A percentile compares a stretch with the other conserved stretches of the same genome.
Evolutionary conservation across 2,113 vertebrate species (phyloP).

Genomic region (Cygnus atratus): DNA sequence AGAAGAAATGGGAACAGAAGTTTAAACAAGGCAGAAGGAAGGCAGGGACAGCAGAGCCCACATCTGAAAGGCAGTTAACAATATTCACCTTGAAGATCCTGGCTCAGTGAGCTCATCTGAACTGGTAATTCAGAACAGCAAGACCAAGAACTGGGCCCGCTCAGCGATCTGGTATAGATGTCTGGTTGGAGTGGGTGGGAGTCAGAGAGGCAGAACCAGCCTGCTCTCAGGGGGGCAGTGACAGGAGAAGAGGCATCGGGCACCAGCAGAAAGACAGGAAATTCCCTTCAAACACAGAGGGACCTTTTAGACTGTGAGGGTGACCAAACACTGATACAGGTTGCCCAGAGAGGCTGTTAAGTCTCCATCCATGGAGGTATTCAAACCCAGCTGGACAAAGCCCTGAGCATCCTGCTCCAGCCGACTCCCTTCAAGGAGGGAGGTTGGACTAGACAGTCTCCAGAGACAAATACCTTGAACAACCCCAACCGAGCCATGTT

Average conservation of each 20-base stretch:
- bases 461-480: not conserved
- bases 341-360: not conserved
- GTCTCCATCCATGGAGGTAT: not conserved
- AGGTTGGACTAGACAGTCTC: not conserved
- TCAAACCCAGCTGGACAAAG: not conserved
- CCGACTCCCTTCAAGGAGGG: not conserved
- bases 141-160: not conserved
- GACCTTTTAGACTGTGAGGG: accelerated
- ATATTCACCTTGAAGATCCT: not conserved
- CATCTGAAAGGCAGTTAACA: not conserved
- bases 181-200: not conserved
- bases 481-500: not conserved
- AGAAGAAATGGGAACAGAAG: not conserved
- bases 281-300: not conserved
- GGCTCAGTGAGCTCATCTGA: not conserved
- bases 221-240: not conserved
- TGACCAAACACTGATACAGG: not conserved
- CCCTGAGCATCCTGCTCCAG: not conserved
- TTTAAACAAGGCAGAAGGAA: not conserved
- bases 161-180: not conserved
- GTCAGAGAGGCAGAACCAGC: not conserved
- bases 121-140: not conserved
- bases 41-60: not conserved
- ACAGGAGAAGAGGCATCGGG: not conserved
- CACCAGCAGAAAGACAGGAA: not conserved